Conservation (phyloP, 2,888 invertebrate genomes). For the Poecilobothrus nobilitatus region DNA sequence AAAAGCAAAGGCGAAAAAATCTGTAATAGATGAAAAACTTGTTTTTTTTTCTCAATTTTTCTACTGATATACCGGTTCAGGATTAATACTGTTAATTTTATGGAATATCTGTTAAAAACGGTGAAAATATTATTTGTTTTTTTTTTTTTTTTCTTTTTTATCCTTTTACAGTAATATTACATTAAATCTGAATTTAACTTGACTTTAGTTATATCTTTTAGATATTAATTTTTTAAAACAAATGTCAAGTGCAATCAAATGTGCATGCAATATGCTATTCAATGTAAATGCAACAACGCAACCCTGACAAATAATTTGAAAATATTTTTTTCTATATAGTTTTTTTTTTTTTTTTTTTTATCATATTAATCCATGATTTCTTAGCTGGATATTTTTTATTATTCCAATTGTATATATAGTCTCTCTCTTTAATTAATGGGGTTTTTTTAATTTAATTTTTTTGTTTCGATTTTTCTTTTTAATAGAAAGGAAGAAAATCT, state of each 20-base stretch:
- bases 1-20: background rate
- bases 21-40: background rate
- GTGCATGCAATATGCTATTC: background rate
- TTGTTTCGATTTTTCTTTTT: no score
- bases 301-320: background rate
- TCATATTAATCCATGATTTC: no score
- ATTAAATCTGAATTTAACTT: background rate
- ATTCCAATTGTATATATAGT: no score
- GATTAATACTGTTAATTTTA: background rate
- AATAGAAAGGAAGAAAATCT: no score
- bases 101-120: background rate
- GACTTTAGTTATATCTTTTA: background rate
- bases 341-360: no score
- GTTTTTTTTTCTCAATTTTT: background rate
- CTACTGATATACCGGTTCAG: background rate
- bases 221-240: background rate
- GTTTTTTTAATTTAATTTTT: no score
- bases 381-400: no score
- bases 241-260: conserved; percentile 1
- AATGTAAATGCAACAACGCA: background rate
- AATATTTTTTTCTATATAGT: background rate
- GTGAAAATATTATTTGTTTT: background rate
- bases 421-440: no score
- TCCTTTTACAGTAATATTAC: conserved; percentile 4
- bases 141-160: background rate